phyloP scores from a whole-genome alignment of 2,888 invertebrate genomes.

The Euplexia lucipara region DNA sequence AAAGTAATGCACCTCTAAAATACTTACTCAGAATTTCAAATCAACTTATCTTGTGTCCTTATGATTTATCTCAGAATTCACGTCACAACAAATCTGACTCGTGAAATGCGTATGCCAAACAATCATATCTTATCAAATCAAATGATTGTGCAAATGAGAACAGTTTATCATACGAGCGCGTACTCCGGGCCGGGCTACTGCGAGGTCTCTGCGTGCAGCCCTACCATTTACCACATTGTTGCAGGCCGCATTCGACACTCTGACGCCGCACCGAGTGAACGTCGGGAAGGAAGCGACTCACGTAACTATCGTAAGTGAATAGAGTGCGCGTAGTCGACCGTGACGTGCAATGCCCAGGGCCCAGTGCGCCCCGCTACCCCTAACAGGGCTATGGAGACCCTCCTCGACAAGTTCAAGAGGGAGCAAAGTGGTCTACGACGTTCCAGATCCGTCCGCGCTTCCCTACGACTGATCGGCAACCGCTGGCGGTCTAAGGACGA shows the following conservation, averaged over 20 bases:
- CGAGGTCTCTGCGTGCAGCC: conserved; percentile 77
- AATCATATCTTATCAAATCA: conserved; percentile 87
- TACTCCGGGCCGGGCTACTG: conserved; percentile 75
- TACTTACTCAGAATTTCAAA: conserved; percentile 42
- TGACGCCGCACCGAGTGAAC: conserved; percentile 88
- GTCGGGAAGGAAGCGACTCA: conserved; percentile 85
- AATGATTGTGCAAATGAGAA: conserved; percentile 87
- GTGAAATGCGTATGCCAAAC: conserved; percentile 84
- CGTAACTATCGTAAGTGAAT: conserved; percentile 88
- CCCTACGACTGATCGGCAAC: conserved; percentile 92
- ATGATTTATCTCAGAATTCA: conserved; percentile 77
- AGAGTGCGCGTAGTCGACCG: conserved; percentile 88
- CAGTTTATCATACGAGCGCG: conserved; percentile 81
- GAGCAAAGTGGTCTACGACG: conserved; percentile 91
- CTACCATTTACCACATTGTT: conserved; percentile 81
- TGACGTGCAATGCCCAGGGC: conserved; percentile 88
- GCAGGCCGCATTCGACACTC: conserved; percentile 83
- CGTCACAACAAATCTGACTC: conserved; percentile 85
- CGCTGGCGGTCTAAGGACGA: conserved; percentile 91
- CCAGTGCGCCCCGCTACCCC: conserved; percentile 82
- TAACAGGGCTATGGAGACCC: conserved; percentile 89
- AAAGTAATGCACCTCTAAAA: conserved; percentile 47
- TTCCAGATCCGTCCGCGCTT: conserved; percentile 93
- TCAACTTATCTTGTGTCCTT: conserved; percentile 67
- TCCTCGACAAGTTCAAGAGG: conserved; percentile 89